phyloP scores from a whole-genome alignment of 1,140 invertebrate genomes.

The Zaprionus ornatus region DNA sequence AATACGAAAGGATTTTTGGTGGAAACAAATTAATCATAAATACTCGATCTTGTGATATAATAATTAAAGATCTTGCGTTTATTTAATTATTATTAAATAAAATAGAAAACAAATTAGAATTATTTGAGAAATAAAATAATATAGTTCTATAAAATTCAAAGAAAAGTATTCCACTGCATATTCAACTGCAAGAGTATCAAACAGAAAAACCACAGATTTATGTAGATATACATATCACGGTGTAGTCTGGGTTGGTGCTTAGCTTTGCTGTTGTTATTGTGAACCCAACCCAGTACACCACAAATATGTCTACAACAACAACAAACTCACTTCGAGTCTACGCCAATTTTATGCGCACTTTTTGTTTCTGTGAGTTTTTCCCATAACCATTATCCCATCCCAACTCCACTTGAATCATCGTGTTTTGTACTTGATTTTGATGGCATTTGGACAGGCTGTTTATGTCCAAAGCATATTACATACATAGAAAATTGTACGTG shows the following conservation, averaged over 20 bases:
- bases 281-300: conserved; percentile 33
- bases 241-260: conserved; percentile 21
- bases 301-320: conserved; percentile 39
- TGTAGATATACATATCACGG: not conserved
- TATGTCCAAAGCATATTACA: conserved; percentile 20
- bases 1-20: no score
- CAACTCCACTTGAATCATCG: conserved; percentile 27
- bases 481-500: not conserved
- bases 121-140: not conserved
- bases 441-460: conserved; percentile 30
- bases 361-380: conserved; percentile 22
- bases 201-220: conserved; percentile 3
- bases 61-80: no score
- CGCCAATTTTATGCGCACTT: conserved; percentile 55
- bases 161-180: not conserved
- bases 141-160: not conserved
- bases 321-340: conserved; percentile 28
- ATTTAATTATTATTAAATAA: no score
- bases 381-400: conserved; percentile 33
- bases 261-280: conserved; percentile 39
- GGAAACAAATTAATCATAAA: no score
- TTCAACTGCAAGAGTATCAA: conserved; percentile 24
- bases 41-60: no score
- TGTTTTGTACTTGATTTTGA: conserved; percentile 74
- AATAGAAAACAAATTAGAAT: no score